Evolutionary conservation across 2,797 vertebrate species (phyloP), one percentile per base, ranked within the genome.

Genomic region (Pseudochaenichthys georgianus): DNA sequence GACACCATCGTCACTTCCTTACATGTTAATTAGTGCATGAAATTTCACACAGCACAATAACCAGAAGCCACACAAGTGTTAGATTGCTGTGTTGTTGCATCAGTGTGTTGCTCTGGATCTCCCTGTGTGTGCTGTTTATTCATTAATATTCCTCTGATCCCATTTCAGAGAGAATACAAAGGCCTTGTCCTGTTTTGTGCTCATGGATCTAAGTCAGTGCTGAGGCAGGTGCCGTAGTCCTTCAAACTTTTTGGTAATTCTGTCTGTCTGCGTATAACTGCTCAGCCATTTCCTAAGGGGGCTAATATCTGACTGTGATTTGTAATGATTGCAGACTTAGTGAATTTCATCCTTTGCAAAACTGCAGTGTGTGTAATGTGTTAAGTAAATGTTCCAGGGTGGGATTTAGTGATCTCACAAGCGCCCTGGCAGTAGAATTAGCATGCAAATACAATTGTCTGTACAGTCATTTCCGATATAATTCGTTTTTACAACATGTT

Each of bases 21-120:
- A 86, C 91, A 83, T 87, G 87, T 86, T 94, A 93, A 94, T 95
- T 91, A 91, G 85, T 70, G 77, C 86, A 81, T 87, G 82, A 81
- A 86, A 87, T 86, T 78, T 84, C 81, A 75, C 83, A 84, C 67
- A 58, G 81, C 83, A 80, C 82, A 80, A 87, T 85, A 89, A 90
- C 82, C 88, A 90, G 86, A 75, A 86, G 83, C 85, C 83, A 73
- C 64, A 46, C 75, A 38, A 80, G 84, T 78, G 70, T 81, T 84
- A 70, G 85, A 88, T 95, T 96, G 94, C 95, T 94, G 94, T 93
- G 93, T 93, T 92, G 92, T 95, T 96, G 94, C 95, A 89, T 96
- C 95, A 96, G 92, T 88, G 78, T 87, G 82, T 87, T 87, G 85
- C 81, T 88, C 66, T 77, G 66, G 71, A 67, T 84, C 74, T 70